Conservation (phyloP, 2,113 vertebrate species). For the Erythrolamprus reginae region DNA sequence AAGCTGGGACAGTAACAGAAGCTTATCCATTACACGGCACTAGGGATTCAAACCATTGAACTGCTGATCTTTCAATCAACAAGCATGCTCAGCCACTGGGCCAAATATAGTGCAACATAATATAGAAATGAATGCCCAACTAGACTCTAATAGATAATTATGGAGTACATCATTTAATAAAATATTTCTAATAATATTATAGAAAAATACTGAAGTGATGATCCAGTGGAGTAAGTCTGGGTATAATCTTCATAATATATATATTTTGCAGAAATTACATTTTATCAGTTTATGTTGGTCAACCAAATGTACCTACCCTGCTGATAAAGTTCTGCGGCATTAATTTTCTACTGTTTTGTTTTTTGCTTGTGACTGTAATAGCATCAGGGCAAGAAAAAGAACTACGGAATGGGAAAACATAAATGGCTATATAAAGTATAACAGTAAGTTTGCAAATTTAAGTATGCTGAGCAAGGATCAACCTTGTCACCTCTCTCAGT, state of each 20-base stretch:
- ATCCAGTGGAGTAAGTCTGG: not conserved
- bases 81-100: too few relatives aligned
- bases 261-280: not conserved
- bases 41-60: too few relatives aligned
- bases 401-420: not conserved
- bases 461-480: not conserved
- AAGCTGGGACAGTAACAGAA: too few relatives aligned
- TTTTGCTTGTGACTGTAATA: not conserved
- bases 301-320: not conserved
- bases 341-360: not conserved
- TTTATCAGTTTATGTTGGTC: not conserved
- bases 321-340: not conserved
- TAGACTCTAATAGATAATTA: not conserved
- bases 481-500: not conserved
- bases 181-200: not conserved
- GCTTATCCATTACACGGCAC: too few relatives aligned
- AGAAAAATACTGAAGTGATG: not conserved
- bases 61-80: too few relatives aligned
- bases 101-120: not conserved
- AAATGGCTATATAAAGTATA: not conserved
- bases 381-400: not conserved
- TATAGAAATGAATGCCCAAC: not conserved
- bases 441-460: not conserved
- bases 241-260: not conserved
- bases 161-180: not conserved